These are phyloP conservation scores for Tiliacea citrago DNA, from an alignment of 2,888 invertebrate species.

Conservation along the genomic window DNA sequence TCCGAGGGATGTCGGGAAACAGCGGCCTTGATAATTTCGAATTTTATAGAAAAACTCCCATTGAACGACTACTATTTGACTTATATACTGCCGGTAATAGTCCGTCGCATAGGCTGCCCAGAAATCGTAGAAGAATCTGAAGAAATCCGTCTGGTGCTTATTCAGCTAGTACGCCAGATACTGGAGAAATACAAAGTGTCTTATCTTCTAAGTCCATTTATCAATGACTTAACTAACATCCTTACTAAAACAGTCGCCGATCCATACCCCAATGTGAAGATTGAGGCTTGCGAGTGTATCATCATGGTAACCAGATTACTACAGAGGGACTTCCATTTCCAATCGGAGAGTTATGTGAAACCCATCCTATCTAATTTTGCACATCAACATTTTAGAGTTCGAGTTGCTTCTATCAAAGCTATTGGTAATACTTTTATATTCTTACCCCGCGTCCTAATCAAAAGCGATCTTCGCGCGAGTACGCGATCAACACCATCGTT, in stretches of 20 bases:
- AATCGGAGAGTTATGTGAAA: slow-evolving; percentile 93
- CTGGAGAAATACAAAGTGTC: slow-evolving; percentile 92
- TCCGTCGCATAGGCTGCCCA: slow-evolving; percentile 94
- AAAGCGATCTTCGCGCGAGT: too few relatives aligned
- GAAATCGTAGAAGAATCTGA: slow-evolving; percentile 93
- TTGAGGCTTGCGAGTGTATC: slow-evolving; percentile 94
- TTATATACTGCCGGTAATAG: slow-evolving; percentile 94
- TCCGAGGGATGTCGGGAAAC: slow-evolving; percentile 92
- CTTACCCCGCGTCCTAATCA: too few relatives aligned
- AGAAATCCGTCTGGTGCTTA: slow-evolving; percentile 94
- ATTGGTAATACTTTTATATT: slow-evolving; percentile 89
- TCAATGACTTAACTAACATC: slow-evolving; percentile 94
- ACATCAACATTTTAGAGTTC: slow-evolving; percentile 96
- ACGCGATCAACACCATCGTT: too few relatives aligned
- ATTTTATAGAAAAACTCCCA: slow-evolving; percentile 90
- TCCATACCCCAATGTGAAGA: slow-evolving; percentile 95
- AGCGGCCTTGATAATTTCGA: slow-evolving; percentile 89
- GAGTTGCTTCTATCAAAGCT: slow-evolving; percentile 94
- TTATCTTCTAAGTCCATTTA: slow-evolving; percentile 91
- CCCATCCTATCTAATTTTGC: slow-evolving; percentile 93
- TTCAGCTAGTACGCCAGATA: slow-evolving; percentile 92
- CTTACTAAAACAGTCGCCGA: slow-evolving; percentile 94
- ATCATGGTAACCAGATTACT: slow-evolving; percentile 91
- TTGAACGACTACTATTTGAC: slow-evolving; percentile 93
- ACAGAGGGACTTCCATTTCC: slow-evolving; percentile 93